A percentile compares a stretch with the other conserved stretches of the same genome.
Evolutionary conservation across 2,113 vertebrate species (phyloP).

Genomic region (Blennius ocellaris): DNA sequence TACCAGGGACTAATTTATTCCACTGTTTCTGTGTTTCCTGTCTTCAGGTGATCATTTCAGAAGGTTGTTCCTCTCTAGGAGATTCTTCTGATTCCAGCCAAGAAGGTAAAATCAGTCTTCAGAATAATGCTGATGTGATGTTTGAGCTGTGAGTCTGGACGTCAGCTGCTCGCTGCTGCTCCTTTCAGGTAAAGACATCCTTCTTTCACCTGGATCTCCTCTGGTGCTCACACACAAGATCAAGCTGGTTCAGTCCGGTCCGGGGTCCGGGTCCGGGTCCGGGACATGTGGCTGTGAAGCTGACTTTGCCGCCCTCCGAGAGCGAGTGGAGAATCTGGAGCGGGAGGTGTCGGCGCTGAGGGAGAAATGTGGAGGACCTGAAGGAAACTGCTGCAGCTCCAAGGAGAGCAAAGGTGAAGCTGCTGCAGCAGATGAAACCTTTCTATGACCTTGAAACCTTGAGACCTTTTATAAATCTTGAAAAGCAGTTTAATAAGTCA

Average conservation of each 20-base stretch:
- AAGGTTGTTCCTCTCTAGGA: slow-evolving; percentile 58
- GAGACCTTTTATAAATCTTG: too few relatives aligned
- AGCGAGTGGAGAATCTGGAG: slow-evolving; percentile 77
- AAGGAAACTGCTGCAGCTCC: slow-evolving; percentile 78
- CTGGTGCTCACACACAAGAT: slow-evolving; percentile 83
- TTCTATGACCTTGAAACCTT: too few relatives aligned
- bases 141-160: neutral
- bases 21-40: neutral
- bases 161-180: neutral
- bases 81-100: slow-evolving; percentile 38
- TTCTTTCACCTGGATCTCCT: slow-evolving; percentile 74
- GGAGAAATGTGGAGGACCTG: slow-evolving; percentile 76
- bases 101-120: slow-evolving; percentile 41
- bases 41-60: slow-evolving; percentile 70
- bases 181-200: slow-evolving; percentile 64
- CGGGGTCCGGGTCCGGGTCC: slow-evolving; percentile 21
- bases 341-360: slow-evolving; percentile 79
- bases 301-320: slow-evolving; percentile 65
- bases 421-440: too few relatives aligned
- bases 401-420: slow-evolving; percentile 76
- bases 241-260: slow-evolving; percentile 65
- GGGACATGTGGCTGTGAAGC: slow-evolving; percentile 64
- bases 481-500: too few relatives aligned
- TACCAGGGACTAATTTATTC: neutral
- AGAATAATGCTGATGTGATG: neutral